A percentile compares a stretch with the other conserved stretches of the same genome.
These are phyloP conservation scores for Clavelina lepadiformis DNA, from an alignment of 23 tunicate species.

Conservation along the genomic window DNA sequence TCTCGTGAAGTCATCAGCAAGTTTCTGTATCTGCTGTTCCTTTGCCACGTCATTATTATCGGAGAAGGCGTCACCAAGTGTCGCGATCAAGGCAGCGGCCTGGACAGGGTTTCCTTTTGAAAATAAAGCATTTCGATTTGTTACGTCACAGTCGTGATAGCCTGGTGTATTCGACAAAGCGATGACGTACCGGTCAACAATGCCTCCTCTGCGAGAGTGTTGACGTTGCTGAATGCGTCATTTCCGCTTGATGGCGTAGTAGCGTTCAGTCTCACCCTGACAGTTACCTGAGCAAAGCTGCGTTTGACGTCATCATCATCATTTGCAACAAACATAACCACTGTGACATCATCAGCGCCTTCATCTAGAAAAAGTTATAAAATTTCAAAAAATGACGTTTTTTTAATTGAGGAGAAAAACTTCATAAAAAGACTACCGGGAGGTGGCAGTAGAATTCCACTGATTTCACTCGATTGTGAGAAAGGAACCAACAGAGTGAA, in stretches of 20 bases:
- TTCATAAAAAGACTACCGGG: too few species aligned
- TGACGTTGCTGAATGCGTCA: neutral
- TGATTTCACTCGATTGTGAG: too few species aligned
- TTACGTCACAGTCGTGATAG: too few species aligned
- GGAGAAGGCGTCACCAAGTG: slow-evolving; percentile 6
- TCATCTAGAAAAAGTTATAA: neutral
- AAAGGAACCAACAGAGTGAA: too few species aligned
- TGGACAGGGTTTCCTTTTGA: slow-evolving; percentile 3
- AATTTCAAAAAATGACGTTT: neutral
- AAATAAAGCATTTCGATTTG: too few species aligned
- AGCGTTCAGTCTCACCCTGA: slow-evolving; percentile 7
- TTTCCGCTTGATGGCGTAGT: neutral
- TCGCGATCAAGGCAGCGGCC: slow-evolving; percentile 5
- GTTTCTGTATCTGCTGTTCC: neutral
- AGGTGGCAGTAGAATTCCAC: too few species aligned
- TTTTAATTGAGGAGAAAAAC: too few species aligned
- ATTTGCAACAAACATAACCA: slow-evolving; percentile 8
- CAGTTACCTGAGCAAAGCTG: slow-evolving; percentile 1
- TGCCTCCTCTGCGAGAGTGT: slow-evolving; percentile 9
- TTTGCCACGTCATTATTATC: neutral
- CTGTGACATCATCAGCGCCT: neutral
- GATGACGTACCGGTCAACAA: slow-evolving; percentile 9
- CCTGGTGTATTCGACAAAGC: neutral
- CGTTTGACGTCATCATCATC: neutral
- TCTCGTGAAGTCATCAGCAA: slow-evolving; percentile 8